phyloP scores from a whole-genome alignment of 1,140 invertebrate genomes.

The Drosophila nigromelanica region DNA sequence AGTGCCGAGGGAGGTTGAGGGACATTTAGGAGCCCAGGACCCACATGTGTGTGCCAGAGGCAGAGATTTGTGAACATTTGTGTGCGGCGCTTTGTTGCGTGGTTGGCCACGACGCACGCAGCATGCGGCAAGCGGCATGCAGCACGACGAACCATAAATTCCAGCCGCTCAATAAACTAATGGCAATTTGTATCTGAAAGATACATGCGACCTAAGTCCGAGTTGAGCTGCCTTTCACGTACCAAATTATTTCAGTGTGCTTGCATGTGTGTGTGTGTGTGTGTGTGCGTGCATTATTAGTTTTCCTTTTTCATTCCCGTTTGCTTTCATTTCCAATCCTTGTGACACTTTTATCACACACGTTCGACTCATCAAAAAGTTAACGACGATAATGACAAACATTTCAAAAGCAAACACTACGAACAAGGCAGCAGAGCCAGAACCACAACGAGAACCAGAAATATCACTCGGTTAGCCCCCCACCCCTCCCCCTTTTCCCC shows the following conservation, averaged over 20 bases:
- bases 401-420: slow-evolving; percentile 78
- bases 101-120: slow-evolving; percentile 60
- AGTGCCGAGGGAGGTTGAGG: background rate
- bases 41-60: slow-evolving; percentile 51
- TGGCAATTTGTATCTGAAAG: slow-evolving; percentile 80
- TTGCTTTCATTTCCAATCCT: slow-evolving; percentile 50
- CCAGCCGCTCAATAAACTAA: slow-evolving; percentile 79
- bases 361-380: slow-evolving; percentile 82
- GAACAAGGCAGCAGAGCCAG: slow-evolving; percentile 13
- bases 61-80: slow-evolving; percentile 79
- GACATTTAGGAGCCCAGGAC: slow-evolving; percentile 17
- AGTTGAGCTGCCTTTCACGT: slow-evolving; percentile 45
- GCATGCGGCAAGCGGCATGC: slow-evolving; percentile 10
- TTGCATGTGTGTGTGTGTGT: slow-evolving; percentile 12
- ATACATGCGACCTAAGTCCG: slow-evolving; percentile 46
- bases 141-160: slow-evolving; percentile 73
- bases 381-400: slow-evolving; percentile 81
- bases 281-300: slow-evolving; percentile 56
- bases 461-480: slow-evolving; percentile 7
- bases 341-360: slow-evolving; percentile 81
- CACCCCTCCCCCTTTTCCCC: background rate
- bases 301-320: slow-evolving; percentile 37
- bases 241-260: slow-evolving; percentile 52
- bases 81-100: slow-evolving; percentile 49
- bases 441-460: slow-evolving; percentile 38